Base-by-base conservation (phyloP, 2,113 vertebrate species). In the Natator depressus region DNA sequence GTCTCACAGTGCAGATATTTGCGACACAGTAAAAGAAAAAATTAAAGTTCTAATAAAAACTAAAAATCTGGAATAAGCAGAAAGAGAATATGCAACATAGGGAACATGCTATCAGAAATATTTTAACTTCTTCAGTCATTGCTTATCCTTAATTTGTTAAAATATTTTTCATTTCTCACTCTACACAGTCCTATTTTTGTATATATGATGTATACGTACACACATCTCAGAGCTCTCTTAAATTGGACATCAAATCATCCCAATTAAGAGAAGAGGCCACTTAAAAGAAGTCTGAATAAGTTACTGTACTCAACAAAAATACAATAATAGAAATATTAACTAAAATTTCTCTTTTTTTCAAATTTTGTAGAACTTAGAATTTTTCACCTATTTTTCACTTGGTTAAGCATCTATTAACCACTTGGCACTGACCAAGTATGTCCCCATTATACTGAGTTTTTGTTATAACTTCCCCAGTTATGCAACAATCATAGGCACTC, bases 361-460 rank as follows among this genome's bases (percentile, higher is more conserved):
- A 1, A 80, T 85, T 89, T 88, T 54, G 53, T 14, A 35, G 6
- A 59, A 14, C 13, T 12, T 13, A 75, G 47, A 54, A 80, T 82
- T 80, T 75, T 75, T 49, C 51, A 57, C 35, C 25, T 38, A 42
- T 94, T 91, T 53, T 65, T 35, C 62, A 69, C 31, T n/a, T 69
- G 62, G 35, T 16, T 69, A 62, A 62, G 6, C 57, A 62, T 11
- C 57, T 65, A 51, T 80, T 13, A 75, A 29, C 35, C 54, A 80
- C 1, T 13, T 0, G 1, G 20, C 49, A 31, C n/a, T 0, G 0
- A 19, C 51, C 55, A 31, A 91, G 82, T 51, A 95, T 42, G 55
- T 47, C 12, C 57, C 0, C 2, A 46, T 2, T 13, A 20, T 27
- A 87, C 65, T 25, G 65, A 38, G 19, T 72, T 72, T 72, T 72